Base-by-base conservation (phyloP, 1,140 invertebrate genomes). In the Calliopsis andreniformis region DNA sequence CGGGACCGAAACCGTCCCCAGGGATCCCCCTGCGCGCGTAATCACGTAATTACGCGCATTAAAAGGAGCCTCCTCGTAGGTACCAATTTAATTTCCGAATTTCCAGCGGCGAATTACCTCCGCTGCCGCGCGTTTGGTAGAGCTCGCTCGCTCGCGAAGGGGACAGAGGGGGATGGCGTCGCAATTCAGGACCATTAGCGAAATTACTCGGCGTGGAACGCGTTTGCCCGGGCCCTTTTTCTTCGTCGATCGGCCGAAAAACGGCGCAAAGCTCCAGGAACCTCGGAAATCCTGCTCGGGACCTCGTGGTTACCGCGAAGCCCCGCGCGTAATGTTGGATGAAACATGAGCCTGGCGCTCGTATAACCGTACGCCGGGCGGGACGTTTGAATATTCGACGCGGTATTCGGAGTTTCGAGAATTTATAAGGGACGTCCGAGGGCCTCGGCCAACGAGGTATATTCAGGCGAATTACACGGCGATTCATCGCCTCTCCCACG, bases 81-180 rank as follows among this genome's bases (percentile, higher is more conserved):
- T 82, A 88, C 79, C 86, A 88, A 89, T 90, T 89, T 89, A 89
- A 90, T 91, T 91, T 88, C 87, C 87, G 78, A 91, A 91, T 88
- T 89, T 89, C 83, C 80, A 87, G 66, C 87, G 69, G 82, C 82
- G 85, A 87, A 89, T 90, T 90, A 90, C 80, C 82, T 87, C 79
- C 80, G 76, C 82, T 79, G 75, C 67, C 75, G 85, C 47, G 56
- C 63, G 80, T 25, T 23, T 12, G 12, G 12, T n/a, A 28, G 53
- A 67, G 66, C n/a, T n/a, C n/a, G n/a, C n/a, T n/a, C n/a, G 49
- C 64, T 25, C 72, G 47, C 42, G 55, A 35, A 53, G 56, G 62
- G 72, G 35, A 39, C 18, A 14, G n/a, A n/a, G 5, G 16, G 12
- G 12, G 76, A 70, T 75, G 80, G 62, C 80, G 78, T 85, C 80